Evolutionary conservation across 2,888 invertebrate genomes (phyloP).

Genomic region (Sthenelais limicola): DNA sequence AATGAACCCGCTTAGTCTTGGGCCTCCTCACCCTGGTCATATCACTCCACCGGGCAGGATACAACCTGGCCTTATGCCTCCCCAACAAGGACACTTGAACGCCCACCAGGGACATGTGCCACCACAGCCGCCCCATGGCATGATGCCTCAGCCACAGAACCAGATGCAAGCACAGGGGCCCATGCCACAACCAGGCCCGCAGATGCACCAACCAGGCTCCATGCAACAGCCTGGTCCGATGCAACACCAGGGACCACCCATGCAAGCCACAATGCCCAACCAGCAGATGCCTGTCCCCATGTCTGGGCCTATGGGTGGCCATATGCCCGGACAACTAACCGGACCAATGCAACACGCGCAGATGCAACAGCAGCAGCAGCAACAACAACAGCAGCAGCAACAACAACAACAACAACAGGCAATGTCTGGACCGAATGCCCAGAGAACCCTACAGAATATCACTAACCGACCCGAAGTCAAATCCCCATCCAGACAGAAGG

Average conservation of each 20-base stretch:
- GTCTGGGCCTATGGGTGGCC: background rate
- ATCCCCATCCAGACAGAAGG: background rate
- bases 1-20: too few relatives aligned
- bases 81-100: background rate
- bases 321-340: background rate
- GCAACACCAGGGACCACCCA: background rate
- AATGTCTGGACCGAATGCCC: slow-evolving; percentile 11
- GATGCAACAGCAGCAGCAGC: background rate
- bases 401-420: background rate
- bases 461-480: slow-evolving; percentile 71
- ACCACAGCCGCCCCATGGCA: too few relatives aligned
- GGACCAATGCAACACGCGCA: background rate
- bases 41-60: slow-evolving; percentile 6
- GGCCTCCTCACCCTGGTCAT: too few relatives aligned
- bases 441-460: slow-evolving; percentile 75
- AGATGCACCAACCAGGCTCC: too few relatives aligned
- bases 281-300: background rate
- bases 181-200: too few relatives aligned
- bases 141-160: too few relatives aligned
- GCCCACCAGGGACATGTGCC: background rate
- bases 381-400: background rate
- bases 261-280: background rate
- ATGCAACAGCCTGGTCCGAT: background rate
- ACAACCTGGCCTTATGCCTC: slow-evolving; percentile 9
- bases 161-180: too few relatives aligned